Percentiles rank a stretch among this genome's conserved stretches.
These are phyloP conservation scores for Apodemia duryi DNA, from an alignment of 2,888 invertebrate genomes.

Conservation along the genomic window DNA sequence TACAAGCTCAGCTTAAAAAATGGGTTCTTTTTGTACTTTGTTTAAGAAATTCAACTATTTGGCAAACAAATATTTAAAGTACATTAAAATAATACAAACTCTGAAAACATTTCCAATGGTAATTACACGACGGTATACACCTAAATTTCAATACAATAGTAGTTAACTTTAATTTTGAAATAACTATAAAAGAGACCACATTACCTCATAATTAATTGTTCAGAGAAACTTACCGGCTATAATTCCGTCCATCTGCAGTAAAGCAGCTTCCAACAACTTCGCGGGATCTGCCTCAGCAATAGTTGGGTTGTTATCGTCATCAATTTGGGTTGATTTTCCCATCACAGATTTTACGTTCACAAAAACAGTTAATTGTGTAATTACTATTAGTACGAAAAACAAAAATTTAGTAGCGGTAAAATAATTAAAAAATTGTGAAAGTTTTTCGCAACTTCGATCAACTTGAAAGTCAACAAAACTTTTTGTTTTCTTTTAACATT, in stretches of 20 bases:
- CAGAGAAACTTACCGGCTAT: constrained; percentile 82
- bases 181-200: background rate
- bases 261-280: constrained; percentile 90
- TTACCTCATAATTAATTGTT: background rate
- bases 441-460: constrained; percentile 38
- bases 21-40: too few species aligned
- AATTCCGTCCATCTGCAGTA: constrained; percentile 94
- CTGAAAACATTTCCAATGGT: background rate
- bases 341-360: constrained; percentile 45
- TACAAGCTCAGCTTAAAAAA: too few species aligned
- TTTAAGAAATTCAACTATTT: too few species aligned
- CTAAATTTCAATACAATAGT: background rate
- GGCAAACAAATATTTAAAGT: too few species aligned
- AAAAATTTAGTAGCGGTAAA: background rate
- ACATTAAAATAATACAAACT: background rate
- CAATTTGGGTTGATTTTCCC: constrained; percentile 69
- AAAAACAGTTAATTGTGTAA: background rate
- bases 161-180: background rate
- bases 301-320: constrained; percentile 73
- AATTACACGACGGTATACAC: background rate
- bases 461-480: constrained; percentile 62
- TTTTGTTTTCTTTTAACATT: constrained; percentile 31
- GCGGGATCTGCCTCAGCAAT: constrained; percentile 89
- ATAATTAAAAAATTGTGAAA: constrained; percentile 20
- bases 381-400: background rate